Evolutionary conservation across 2,113 vertebrate genomes (phyloP).

Genomic region (Sarotherodon lohbergeri): DNA sequence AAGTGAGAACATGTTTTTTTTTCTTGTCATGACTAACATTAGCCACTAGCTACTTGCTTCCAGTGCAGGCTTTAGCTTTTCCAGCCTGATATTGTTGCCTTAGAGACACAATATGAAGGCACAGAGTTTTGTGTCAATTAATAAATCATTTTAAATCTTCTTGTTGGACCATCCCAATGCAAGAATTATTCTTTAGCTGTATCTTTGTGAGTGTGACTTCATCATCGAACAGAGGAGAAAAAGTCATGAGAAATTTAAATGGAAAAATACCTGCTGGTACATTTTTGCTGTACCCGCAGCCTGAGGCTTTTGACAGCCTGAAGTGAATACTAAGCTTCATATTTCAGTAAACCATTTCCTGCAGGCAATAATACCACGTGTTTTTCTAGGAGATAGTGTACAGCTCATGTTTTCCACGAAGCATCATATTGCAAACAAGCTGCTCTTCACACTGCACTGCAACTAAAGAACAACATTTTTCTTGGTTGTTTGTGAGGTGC

Average conservation of each 20-base stretch:
- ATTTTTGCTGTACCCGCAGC: not conserved
- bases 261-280: not conserved
- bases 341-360: conserved; percentile 11
- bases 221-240: not conserved
- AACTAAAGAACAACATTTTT: not conserved
- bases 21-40: not conserved
- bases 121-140: not conserved
- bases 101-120: not conserved
- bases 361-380: conserved; percentile 3
- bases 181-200: not conserved
- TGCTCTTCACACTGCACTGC: not conserved
- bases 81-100: accelerated
- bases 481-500: not conserved
- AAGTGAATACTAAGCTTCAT: not conserved
- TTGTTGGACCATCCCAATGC: not conserved
- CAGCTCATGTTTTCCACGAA: conserved; percentile 16
- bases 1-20: not conserved
- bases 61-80: not conserved
- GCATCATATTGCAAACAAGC: not conserved
- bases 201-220: not conserved
- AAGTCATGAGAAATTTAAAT: not conserved
- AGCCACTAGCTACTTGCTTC: not conserved
- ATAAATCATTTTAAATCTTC: not conserved
- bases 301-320: not conserved
- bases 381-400: conserved; percentile 37